phyloP scores from a whole-genome alignment of 2,797 vertebrate genomes.

The Cuculus canorus region DNA sequence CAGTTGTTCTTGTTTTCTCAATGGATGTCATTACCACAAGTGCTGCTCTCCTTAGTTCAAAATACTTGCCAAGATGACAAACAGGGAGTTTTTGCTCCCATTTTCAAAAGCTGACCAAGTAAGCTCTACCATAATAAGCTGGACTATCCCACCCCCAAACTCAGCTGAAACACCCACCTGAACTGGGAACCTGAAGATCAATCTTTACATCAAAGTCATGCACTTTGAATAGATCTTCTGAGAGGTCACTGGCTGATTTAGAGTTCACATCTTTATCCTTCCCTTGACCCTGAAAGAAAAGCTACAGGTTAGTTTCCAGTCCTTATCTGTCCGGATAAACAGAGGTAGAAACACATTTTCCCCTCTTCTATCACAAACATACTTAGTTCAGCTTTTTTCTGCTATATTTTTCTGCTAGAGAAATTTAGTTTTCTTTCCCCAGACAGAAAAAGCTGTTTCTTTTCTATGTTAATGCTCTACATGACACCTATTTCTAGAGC shows the following conservation, averaged over 20 bases:
- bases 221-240: conserved; percentile 98
- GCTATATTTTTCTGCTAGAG: not conserved
- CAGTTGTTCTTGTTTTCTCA: not conserved
- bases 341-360: not conserved
- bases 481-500: not conserved
- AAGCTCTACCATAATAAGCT: not conserved
- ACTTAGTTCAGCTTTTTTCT: not conserved
- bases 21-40: not conserved
- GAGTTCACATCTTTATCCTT: conserved; percentile 92
- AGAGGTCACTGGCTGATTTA: conserved; percentile 94
- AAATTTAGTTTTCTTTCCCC: not conserved
- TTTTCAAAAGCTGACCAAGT: not conserved
- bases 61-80: not conserved
- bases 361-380: not conserved
- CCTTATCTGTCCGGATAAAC: not conserved
- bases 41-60: not conserved
- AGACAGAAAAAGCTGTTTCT: not conserved
- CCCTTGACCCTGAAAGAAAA: conserved; percentile 79
- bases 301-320: not conserved
- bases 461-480: not conserved
- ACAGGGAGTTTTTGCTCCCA: not conserved
- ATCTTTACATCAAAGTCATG: conserved; percentile 99
- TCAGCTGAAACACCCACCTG: conserved; percentile 81
- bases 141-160: not conserved
- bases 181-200: conserved; percentile 97